Base-by-base conservation (phyloP, 2,797 vertebrate genomes). In the Sebastes miniatus region DNA sequence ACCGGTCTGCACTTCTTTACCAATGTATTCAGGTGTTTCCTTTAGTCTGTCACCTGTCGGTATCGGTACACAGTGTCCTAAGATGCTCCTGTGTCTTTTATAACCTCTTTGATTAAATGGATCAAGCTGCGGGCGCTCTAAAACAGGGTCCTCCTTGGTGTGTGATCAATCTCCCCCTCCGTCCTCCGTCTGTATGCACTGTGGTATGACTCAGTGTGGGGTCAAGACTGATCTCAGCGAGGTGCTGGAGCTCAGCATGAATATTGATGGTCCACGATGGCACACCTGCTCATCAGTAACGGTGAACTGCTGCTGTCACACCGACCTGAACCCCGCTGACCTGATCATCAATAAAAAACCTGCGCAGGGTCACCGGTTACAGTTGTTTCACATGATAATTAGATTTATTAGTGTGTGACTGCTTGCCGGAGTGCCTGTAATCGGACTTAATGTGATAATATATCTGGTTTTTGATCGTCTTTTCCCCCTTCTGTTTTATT, bases 201-300 rank as follows among this genome's bases (percentile, higher is more conserved):
- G 87, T 54, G 79, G 84, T 71, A 4, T 43, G 69, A 61, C 83
- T 72, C 90, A 52, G 83, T 18, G 86, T 77, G 91, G 43, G 87
- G 78, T 77, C 70, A 43, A 69, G 76, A 81, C 83, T 90, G 87
- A 91, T 90, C 93, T 87, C 91, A 68, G 91, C 25, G 36, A 80
- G 91, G 63, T 13, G 83, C 79, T 32, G 78, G 31, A 74, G 82
- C 67, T 36, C 75, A 75, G 76, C 77, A 43, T 83, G 74, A 87
- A 90, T 90, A 92, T 89, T 82, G 88, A 93, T 82, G 85, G 32
- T 75, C 52, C 47, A 2, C 2, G 1, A 77, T 52, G 84, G 67
- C 84, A 78, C 88, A 90, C 87, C 91, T 91, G 91, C 89, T 87
- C 81, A 66, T 54, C 74, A 14, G 29, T 4, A 47, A 20, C 3